These are phyloP conservation scores for Microtus californicus DNA, from an alignment of 2,797 vertebrate genomes.

Conservation along the genomic window DNA sequence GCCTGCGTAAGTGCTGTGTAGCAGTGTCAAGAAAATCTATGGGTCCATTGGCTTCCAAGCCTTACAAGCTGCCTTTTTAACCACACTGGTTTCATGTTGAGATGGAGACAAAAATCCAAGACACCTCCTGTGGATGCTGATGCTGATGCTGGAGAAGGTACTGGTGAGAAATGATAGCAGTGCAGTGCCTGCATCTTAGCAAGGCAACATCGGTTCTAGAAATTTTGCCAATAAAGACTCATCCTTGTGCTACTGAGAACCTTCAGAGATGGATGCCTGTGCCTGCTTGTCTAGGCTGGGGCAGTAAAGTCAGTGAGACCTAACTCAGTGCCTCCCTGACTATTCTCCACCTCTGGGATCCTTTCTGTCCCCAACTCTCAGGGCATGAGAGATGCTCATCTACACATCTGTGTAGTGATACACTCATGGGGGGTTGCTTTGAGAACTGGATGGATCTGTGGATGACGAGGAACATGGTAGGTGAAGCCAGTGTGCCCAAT, in stretches of 20 bases:
- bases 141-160: not conserved
- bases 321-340: not conserved
- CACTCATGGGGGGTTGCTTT: not conserved
- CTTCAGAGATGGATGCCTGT: not conserved
- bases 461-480: rapidly evolving
- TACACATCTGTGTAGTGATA: too few relatives aligned
- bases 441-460: too few relatives aligned
- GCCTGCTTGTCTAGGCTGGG: not conserved
- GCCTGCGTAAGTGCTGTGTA: rapidly evolving
- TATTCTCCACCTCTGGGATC: not conserved
- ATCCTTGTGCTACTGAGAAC: not conserved
- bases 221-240: not conserved
- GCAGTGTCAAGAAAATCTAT: not conserved
- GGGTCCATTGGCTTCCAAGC: not conserved
- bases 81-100: not conserved
- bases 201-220: not conserved
- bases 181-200: not conserved
- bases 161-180: not conserved
- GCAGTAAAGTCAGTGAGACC: not conserved
- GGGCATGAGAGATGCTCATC: not conserved
- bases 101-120: not conserved
- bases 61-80: not conserved
- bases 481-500: too few relatives aligned
- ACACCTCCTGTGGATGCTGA: not conserved
- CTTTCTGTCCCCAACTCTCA: not conserved